Percentiles rank a stretch among this genome's conserved stretches.
These are phyloP conservation scores for Sebastiscus tertius DNA, from an alignment of 2,797 vertebrate species.

Conservation along the genomic window DNA sequence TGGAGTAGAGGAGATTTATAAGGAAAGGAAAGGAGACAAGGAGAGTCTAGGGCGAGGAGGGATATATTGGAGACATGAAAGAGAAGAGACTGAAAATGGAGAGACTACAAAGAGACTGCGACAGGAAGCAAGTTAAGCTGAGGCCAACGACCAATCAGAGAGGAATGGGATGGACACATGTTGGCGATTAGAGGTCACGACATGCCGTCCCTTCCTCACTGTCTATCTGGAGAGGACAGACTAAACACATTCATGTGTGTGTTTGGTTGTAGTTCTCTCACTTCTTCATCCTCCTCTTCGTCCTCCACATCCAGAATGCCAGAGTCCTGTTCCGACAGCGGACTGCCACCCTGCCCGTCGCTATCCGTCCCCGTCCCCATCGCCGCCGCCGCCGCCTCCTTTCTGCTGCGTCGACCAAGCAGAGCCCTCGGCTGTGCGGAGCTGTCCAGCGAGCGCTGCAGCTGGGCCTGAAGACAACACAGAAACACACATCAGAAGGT, in stretches of 20 bases:
- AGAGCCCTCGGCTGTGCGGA: constrained; percentile 84
- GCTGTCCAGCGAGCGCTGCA: constrained; percentile 91
- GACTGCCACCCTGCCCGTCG: constrained; percentile 86
- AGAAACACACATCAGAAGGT: constrained; percentile 3
- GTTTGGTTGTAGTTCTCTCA: constrained; percentile 40
- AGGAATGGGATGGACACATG: background rate
- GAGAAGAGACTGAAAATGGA: too few species aligned
- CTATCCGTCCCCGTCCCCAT: constrained; percentile 69
- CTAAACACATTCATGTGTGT: background rate
- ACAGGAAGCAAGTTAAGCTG: background rate
- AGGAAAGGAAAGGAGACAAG: too few species aligned
- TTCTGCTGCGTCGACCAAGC: constrained; percentile 83
- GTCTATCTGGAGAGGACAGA: background rate
- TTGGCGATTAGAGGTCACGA: background rate
- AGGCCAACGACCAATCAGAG: background rate
- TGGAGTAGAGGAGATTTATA: too few species aligned
- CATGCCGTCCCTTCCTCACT: background rate
- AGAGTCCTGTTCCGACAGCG: constrained; percentile 90
- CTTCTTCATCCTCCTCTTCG: constrained; percentile 92
- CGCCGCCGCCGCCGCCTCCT: constrained; percentile 64
- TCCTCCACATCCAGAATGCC: constrained; percentile 94
- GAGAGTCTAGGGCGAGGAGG: too few species aligned
- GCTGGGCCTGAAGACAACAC: constrained; percentile 86
- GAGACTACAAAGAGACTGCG: background rate
- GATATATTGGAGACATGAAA: too few species aligned